These are phyloP conservation scores for Takifugu rubripes DNA, from an alignment of 2,797 vertebrate genomes.

Conservation along the genomic window DNA sequence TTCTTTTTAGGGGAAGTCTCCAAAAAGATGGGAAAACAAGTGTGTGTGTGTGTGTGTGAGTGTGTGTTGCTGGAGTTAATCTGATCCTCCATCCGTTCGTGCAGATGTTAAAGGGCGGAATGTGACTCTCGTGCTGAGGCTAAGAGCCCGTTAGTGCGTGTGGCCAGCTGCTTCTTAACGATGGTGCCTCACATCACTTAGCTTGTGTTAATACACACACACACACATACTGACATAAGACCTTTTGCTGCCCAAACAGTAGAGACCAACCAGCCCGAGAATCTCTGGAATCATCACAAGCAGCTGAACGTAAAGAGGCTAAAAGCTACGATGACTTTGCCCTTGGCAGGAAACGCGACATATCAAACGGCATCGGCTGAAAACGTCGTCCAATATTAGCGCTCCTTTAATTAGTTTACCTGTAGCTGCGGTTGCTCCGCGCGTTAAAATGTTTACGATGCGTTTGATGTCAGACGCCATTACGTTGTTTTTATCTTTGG, in stretches of 20 bases:
- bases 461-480: conserved; percentile 12
- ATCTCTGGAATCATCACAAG: too few species aligned
- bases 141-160: conserved; percentile 20
- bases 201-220: not conserved
- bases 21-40: too few species aligned
- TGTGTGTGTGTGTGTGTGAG: conserved; percentile 11
- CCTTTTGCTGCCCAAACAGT: conserved; percentile 9
- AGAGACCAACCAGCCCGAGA: too few species aligned
- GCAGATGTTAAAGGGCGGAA: conserved; percentile 47
- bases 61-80: conserved; percentile 28
- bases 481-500: conserved; percentile 6
- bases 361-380: not conserved
- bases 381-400: conserved; percentile 12
- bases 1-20: too few species aligned
- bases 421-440: conserved; percentile 6
- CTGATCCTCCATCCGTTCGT: conserved; percentile 31
- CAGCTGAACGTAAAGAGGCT: too few species aligned
- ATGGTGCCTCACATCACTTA: conserved; percentile 24
- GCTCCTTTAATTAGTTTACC: conserved; percentile 14
- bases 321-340: too few species aligned
- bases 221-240: conserved; percentile 9
- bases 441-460: conserved; percentile 24
- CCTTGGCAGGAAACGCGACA: too few species aligned
- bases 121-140: conserved; percentile 33
- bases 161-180: conserved; percentile 45